Percentiles rank a stretch among this genome's conserved stretches.
phyloP scores from a whole-genome alignment of 2,797 vertebrate genomes.

The Acanthurus leucopareius region DNA sequence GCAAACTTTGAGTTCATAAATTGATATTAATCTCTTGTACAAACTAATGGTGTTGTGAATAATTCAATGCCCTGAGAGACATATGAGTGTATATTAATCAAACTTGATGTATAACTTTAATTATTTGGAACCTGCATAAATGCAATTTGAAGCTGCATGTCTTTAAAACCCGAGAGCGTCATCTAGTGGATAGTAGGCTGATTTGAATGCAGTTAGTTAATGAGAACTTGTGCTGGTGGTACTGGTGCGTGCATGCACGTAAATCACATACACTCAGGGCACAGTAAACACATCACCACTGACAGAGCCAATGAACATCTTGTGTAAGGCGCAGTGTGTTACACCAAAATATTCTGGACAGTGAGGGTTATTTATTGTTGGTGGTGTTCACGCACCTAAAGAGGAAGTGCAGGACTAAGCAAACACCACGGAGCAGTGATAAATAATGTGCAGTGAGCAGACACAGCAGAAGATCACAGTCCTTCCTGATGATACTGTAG shows the following conservation, averaged over 20 bases:
- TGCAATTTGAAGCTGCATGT: constrained; percentile 48
- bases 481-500: not conserved
- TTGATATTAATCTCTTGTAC: not conserved
- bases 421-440: constrained; percentile 20
- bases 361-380: constrained; percentile 15
- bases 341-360: not conserved
- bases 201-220: constrained; percentile 40
- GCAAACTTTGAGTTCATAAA: not conserved
- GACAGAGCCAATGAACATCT: not conserved
- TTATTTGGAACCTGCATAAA: constrained; percentile 34
- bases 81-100: not conserved
- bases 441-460: constrained; percentile 18
- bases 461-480: not conserved
- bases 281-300: constrained; percentile 24
- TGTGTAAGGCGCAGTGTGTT: not conserved
- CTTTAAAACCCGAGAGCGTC: constrained; percentile 83
- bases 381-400: constrained; percentile 11
- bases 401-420: constrained; percentile 21
- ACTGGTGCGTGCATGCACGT: not conserved
- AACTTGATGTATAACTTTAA: constrained; percentile 4
- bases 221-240: not conserved
- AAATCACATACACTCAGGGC: not conserved
- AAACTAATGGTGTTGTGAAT: not conserved
- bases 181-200: constrained; percentile 81
- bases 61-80: not conserved